These are phyloP conservation scores for Phymorhynchus buccinoides DNA, from an alignment of 1,140 invertebrate species.

Conservation along the genomic window DNA sequence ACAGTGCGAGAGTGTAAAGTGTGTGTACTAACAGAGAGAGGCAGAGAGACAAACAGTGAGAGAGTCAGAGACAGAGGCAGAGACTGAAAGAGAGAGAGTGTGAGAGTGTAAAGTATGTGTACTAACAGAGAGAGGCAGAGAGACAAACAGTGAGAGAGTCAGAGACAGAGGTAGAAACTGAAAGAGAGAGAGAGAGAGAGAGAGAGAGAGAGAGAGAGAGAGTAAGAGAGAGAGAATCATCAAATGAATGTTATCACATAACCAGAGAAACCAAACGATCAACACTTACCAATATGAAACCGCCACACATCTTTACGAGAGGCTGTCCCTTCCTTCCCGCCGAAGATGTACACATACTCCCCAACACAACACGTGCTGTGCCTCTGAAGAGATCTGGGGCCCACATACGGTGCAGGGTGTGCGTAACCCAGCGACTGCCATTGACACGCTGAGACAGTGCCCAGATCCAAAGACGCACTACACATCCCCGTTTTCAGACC, in stretches of 20 bases:
- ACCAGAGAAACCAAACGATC: neutral
- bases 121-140: no score
- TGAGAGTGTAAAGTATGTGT: no score
- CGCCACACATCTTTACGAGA: slow-evolving; percentile 89
- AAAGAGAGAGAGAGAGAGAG: no score
- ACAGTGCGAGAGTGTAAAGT: no score
- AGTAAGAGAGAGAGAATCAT: neutral
- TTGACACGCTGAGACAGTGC: neutral
- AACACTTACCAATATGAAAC: slow-evolving; percentile 78
- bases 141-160: no score
- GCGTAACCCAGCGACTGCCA: neutral
- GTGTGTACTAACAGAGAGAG: no score
- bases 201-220: no score
- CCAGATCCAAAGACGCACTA: neutral
- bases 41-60: no score
- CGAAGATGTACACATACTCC: slow-evolving; percentile 85
- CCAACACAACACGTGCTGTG: slow-evolving; percentile 85
- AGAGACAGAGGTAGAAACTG: no score
- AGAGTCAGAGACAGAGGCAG: no score
- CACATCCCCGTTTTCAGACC: neutral
- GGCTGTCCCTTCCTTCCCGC: slow-evolving; percentile 86
- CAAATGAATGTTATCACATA: no score
- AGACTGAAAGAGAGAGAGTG: no score
- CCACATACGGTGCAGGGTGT: neutral
- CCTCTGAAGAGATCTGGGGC: slow-evolving; percentile 80